These are phyloP conservation scores for Dendropsophus ebraccatus DNA, from an alignment of 2,113 vertebrate species.

Conservation along the genomic window DNA sequence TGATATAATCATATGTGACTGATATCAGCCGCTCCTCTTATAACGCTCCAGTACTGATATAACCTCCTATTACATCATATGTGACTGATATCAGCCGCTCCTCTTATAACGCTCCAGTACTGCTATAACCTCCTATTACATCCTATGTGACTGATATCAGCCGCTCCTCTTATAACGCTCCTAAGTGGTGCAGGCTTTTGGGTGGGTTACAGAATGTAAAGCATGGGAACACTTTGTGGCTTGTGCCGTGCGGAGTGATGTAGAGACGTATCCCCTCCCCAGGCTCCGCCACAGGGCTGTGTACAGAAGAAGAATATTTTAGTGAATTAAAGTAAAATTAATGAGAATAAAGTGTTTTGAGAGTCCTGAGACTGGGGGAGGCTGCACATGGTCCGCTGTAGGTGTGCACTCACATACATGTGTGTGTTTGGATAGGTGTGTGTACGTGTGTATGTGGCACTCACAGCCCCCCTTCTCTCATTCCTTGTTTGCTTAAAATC, in stretches of 20 bases:
- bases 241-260: neutral
- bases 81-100: neutral
- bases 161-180: neutral
- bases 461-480: conserved; percentile 24
- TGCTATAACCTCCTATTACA: neutral
- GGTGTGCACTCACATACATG: neutral
- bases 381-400: neutral
- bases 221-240: neutral
- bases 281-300: neutral
- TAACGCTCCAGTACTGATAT: neutral
- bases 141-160: neutral
- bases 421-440: conserved; percentile 34
- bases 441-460: conserved; percentile 44
- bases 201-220: neutral
- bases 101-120: neutral
- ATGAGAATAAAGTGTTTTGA: neutral
- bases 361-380: neutral
- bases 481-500: conserved; percentile 38
- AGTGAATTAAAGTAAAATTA: neutral
- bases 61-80: neutral
- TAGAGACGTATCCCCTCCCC: neutral
- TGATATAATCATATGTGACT: neutral
- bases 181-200: too few species aligned
- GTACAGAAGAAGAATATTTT: neutral
- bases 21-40: neutral